Percentiles rank a stretch among this genome's conserved stretches.
Evolutionary conservation across 2,888 invertebrate species (phyloP).

Genomic region (Tetramorium bicarinatum): DNA sequence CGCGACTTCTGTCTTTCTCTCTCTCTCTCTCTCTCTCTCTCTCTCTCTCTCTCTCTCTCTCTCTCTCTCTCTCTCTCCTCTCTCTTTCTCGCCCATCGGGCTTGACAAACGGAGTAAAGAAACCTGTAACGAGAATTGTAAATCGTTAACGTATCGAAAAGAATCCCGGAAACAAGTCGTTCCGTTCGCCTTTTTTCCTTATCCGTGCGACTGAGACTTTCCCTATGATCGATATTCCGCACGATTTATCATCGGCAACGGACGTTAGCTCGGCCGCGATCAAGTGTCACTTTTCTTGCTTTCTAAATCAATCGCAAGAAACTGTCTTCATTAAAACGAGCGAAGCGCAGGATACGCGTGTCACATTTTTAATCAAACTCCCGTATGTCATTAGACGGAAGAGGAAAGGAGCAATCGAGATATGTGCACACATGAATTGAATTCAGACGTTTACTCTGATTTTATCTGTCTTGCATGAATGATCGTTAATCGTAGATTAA

Average conservation of each 20-base stretch:
- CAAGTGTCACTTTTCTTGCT: constrained; percentile 52
- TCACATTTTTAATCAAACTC: constrained; percentile 1
- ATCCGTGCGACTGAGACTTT: constrained; percentile 30
- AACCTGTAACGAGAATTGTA: constrained; percentile 66
- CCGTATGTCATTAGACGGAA: neutral
- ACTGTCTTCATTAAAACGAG: neutral
- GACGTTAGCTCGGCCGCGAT: constrained; percentile 20
- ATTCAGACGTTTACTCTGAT: neutral
- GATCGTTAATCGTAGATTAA: constrained; percentile 19
- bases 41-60: neutral
- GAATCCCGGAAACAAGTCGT: constrained; percentile 66
- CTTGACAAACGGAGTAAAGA: constrained; percentile 44
- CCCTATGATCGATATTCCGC: constrained; percentile 65
- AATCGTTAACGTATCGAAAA: constrained; percentile 65
- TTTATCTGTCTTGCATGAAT: neutral
- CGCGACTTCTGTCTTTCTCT: neutral
- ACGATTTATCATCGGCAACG: constrained; percentile 59
- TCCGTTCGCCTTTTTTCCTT: constrained; percentile 57
- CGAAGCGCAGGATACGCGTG: neutral
- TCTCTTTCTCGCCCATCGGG: neutral
- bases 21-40: neutral
- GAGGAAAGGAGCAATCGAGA: neutral
- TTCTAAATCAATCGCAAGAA: constrained; percentile 41
- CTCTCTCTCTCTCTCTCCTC: neutral
- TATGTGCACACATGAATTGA: neutral